These are phyloP conservation scores for Perizoma flavofasciatum DNA, from an alignment of 2,888 invertebrate genomes.

Conservation along the genomic window DNA sequence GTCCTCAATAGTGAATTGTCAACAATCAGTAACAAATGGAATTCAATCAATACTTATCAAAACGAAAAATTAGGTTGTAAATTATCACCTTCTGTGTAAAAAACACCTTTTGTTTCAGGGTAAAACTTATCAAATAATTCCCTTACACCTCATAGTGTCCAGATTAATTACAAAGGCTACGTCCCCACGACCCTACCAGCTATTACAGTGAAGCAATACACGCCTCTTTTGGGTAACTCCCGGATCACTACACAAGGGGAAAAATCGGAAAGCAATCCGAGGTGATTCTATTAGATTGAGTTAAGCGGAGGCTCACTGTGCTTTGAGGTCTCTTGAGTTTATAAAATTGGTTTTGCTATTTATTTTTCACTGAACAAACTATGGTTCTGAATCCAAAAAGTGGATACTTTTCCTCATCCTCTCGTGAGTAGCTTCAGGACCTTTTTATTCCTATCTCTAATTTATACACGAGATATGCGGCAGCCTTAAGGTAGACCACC, in stretches of 20 bases:
- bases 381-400: neutral
- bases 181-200: constrained; percentile 67
- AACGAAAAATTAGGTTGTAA: no score
- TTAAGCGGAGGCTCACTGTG: constrained; percentile 64
- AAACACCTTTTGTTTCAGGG: constrained; percentile 29
- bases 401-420: neutral
- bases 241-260: constrained; percentile 76
- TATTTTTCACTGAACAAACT: constrained; percentile 45
- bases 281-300: constrained; percentile 81
- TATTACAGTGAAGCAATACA: constrained; percentile 67
- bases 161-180: constrained; percentile 78
- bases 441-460: no score
- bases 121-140: constrained; percentile 51
- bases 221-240: constrained; percentile 76
- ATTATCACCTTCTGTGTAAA: neutral
- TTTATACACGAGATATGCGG: no score
- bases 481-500: no score
- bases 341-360: constrained; percentile 45
- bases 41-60: no score
- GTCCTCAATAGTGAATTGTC: no score
- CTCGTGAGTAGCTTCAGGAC: neutral
- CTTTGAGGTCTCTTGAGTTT: constrained; percentile 56
- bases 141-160: constrained; percentile 39
- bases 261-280: constrained; percentile 81
- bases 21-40: no score